A percentile compares a stretch with the other conserved stretches of the same genome.
These are phyloP conservation scores for Gorilla gorilla DNA, from an alignment of 2,113 vertebrate species.

Conservation along the genomic window DNA sequence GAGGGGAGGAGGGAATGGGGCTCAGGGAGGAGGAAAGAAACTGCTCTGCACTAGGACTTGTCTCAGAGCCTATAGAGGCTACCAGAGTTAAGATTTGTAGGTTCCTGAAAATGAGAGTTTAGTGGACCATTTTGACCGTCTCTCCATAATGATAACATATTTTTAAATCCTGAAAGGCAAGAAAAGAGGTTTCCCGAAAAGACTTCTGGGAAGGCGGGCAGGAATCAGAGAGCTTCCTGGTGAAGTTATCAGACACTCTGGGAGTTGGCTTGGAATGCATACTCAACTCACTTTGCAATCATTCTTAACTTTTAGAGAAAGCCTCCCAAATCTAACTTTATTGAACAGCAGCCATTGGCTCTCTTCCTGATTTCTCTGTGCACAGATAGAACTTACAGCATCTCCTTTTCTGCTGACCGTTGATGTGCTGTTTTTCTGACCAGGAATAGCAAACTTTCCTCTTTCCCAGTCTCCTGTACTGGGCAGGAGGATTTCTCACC, in stretches of 20 bases:
- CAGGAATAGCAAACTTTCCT: neutral
- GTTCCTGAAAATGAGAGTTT: neutral
- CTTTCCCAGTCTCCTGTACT: neutral
- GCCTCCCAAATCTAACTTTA: neutral
- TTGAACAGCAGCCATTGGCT: neutral
- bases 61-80: neutral
- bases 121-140: neutral
- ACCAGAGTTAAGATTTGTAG: neutral
- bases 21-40: neutral
- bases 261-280: neutral
- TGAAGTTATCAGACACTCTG: neutral
- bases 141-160: neutral
- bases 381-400: fast-evolving
- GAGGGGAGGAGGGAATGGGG: neutral
- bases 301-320: neutral
- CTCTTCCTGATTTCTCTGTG: neutral
- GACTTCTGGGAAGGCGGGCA: neutral
- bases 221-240: neutral
- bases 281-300: neutral
- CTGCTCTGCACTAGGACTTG: neutral
- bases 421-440: neutral
- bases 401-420: too few relatives aligned
- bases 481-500: neutral
- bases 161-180: neutral
- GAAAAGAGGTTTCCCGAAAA: neutral